These are phyloP conservation scores for Notiomystis cincta DNA, from an alignment of 2,113 vertebrate genomes.

Conservation along the genomic window DNA sequence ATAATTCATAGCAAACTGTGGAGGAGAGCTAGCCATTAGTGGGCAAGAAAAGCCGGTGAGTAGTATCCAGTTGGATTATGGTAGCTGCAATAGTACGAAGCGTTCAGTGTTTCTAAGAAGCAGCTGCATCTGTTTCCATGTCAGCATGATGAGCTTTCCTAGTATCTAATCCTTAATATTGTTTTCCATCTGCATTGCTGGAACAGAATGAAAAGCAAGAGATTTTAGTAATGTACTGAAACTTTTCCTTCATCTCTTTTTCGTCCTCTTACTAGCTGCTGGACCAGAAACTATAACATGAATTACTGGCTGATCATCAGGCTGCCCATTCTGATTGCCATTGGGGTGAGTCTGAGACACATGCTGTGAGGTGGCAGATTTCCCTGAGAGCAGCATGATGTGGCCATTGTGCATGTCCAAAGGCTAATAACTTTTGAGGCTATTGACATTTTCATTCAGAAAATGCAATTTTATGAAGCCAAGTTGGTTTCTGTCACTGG, in stretches of 20 bases:
- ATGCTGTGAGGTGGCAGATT: neutral
- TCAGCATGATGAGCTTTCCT: conserved; percentile 40
- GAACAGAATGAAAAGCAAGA: neutral
- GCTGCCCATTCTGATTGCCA: conserved; percentile 80
- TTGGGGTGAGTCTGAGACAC: conserved; percentile 70
- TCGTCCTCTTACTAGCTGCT: conserved; percentile 73
- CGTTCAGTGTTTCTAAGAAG: conserved; percentile 16
- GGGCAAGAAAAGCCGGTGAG: neutral
- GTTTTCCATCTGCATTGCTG: conserved; percentile 2
- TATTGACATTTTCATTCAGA: conserved; percentile 11
- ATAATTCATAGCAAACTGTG: conserved; percentile 24
- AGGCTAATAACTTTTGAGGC: neutral
- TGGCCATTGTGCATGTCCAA: neutral
- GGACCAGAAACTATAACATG: conserved; percentile 86
- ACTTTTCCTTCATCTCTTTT: neutral
- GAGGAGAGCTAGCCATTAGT: neutral
- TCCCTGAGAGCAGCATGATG: neutral
- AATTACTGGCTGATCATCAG: conserved; percentile 86
- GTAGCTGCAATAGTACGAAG: neutral
- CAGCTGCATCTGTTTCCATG: conserved; percentile 36
- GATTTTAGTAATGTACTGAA: neutral
- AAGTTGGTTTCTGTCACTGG: neutral
- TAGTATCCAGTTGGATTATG: neutral
- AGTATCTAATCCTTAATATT: neutral
- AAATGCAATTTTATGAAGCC: neutral